Evolutionary conservation across 2,113 vertebrate species (phyloP).

Genomic region (Xenus cinereus): DNA sequence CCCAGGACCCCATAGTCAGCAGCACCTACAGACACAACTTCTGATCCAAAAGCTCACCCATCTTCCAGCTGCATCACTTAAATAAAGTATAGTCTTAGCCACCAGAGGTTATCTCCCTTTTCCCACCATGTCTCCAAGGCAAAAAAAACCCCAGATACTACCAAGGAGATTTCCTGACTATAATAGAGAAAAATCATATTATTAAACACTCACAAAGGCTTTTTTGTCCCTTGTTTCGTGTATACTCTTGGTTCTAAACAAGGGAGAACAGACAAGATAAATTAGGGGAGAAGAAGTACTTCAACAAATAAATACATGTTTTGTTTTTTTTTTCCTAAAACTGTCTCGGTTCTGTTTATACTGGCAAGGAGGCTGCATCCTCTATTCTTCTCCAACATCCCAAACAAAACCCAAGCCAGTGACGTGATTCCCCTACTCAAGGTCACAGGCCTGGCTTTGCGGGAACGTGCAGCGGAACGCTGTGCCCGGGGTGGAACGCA

Average conservation of each 20-base stretch:
- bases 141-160: background rate
- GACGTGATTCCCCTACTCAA: background rate
- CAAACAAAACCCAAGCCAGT: background rate
- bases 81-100: background rate
- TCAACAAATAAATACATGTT: background rate
- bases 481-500: background rate
- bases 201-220: background rate
- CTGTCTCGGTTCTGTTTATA: background rate
- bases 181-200: background rate
- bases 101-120: background rate
- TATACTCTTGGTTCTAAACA: background rate
- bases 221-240: background rate
- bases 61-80: background rate
- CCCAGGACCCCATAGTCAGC: background rate
- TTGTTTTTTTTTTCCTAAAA: background rate
- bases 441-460: background rate
- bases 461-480: background rate
- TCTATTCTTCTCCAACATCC: background rate
- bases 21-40: background rate
- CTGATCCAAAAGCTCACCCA: background rate
- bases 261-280: background rate
- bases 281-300: background rate
- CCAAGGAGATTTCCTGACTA: background rate
- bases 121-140: background rate
- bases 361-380: background rate